phyloP scores from a whole-genome alignment of 1,140 invertebrate species.

The Drosophila tani region DNA sequence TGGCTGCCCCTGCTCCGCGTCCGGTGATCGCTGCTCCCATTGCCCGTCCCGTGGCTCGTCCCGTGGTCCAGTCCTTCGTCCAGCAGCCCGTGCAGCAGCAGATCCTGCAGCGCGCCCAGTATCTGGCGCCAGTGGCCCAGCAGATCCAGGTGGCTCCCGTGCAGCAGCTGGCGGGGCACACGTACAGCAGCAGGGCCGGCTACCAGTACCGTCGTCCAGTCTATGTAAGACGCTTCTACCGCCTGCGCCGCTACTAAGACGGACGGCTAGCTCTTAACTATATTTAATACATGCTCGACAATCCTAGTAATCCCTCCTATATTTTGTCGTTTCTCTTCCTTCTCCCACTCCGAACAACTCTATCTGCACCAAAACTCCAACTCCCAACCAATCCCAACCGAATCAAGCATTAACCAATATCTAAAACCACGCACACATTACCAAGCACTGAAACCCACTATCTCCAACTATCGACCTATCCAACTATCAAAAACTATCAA shows the following conservation, averaged over 20 bases:
- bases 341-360: conserved; percentile 41
- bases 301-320: conserved; percentile 42
- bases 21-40: conserved; percentile 53
- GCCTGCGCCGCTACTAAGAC: conserved; percentile 78
- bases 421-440: conserved; percentile 53
- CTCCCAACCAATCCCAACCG: conserved; percentile 23
- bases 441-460: conserved; percentile 44
- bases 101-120: conserved; percentile 64
- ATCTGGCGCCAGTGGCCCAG: conserved; percentile 38
- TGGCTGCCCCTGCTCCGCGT: conserved; percentile 43
- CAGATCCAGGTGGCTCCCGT: conserved; percentile 29
- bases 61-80: conserved; percentile 34
- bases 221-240: conserved; percentile 80
- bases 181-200: conserved; percentile 67
- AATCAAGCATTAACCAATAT: conserved; percentile 66
- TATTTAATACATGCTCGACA: conserved; percentile 71
- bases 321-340: conserved; percentile 64
- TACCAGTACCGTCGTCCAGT: conserved; percentile 82
- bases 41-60: conserved; percentile 37
- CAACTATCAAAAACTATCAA: conserved; percentile 50
- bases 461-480: conserved; percentile 27
- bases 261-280: conserved; percentile 61
- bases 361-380: conserved; percentile 39
- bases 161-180: conserved; percentile 63
- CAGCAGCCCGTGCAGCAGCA: conserved; percentile 53